Evolutionary conservation across 1,140 invertebrate genomes (phyloP), one percentile per base, ranked within the genome.

Genomic region (Eriocheir sinensis): DNA sequence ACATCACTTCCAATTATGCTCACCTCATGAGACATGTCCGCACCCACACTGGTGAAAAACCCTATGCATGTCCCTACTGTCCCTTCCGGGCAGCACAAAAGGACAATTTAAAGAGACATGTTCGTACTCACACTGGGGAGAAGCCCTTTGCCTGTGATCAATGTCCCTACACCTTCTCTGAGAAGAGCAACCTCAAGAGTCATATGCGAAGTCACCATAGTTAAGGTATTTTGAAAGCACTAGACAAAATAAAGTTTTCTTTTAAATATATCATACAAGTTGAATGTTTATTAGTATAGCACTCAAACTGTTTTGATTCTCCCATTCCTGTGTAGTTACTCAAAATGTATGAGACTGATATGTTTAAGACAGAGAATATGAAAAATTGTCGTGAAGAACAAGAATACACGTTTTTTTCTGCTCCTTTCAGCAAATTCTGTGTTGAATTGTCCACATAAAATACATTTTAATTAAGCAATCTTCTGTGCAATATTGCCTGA

Each of bases 91-190:
- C 93, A 44, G 79, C 93, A 32, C 93, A 94, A 53, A 94, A 94
- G 86, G 93, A 94, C 79, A 94, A 94, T 40, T 60, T 94, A 90
- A 94, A 94, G 93, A 89, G 93, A 90, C 93, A 94, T 36, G 80
- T 94, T 94, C 93, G 93, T 79, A 94, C 88, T 81, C 93, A 94
- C 36, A 94, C 93, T 79, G 93, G 93, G 34, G 93, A 94, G 93
- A 94, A 94, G 88, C 93, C 93, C 21, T 94, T 83, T 94, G 86
- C 86, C 60, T 94, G 93, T 81, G 93, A 53, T 36, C 60, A 94
- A 17, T 94, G 93, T 44, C 72, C 85, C 40, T 94, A 81, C 93
- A 90, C 93, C 44, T 90, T 89, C 53, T 86, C 93, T 9, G 93
- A 94, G 53, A 94, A 89, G 93, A 94, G 53, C 93, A 79, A 34